These are phyloP conservation scores for Perodicticus potto DNA, from an alignment of 2,797 vertebrate genomes.

Conservation along the genomic window DNA sequence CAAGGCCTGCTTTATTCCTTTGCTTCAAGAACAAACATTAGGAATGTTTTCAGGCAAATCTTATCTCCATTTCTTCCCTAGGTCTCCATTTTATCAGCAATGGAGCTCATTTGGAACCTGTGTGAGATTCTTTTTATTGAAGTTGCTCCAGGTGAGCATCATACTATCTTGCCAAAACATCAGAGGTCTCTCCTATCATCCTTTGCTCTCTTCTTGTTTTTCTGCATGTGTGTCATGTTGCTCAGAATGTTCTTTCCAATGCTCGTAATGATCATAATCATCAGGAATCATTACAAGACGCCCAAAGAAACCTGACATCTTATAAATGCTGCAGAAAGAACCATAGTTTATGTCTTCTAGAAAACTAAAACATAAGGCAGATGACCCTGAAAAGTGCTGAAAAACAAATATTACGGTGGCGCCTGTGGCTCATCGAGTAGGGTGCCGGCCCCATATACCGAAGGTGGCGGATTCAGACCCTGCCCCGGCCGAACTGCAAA, in stretches of 20 bases:
- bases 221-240: not conserved
- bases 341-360: not conserved
- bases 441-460: too few relatives aligned
- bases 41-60: not conserved
- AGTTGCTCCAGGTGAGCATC: slow-evolving; percentile 92
- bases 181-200: not conserved
- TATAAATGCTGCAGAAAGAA: not conserved
- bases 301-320: not conserved
- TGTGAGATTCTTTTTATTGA: slow-evolving; percentile 99
- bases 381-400: not conserved
- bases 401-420: too few relatives aligned
- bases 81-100: slow-evolving; percentile 96
- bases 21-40: too few relatives aligned
- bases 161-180: not conserved
- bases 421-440: too few relatives aligned
- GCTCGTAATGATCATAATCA: not conserved
- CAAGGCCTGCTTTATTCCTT: too few relatives aligned
- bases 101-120: slow-evolving; percentile 98
- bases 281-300: not conserved
- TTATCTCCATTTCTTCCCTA: slow-evolving; percentile 77
- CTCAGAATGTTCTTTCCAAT: not conserved
- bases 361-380: not conserved
- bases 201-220: not conserved
- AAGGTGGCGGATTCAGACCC: too few relatives aligned
- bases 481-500: too few relatives aligned